Conservation (phyloP, 2,797 vertebrate genomes). For the Buceros bicornis region DNA sequence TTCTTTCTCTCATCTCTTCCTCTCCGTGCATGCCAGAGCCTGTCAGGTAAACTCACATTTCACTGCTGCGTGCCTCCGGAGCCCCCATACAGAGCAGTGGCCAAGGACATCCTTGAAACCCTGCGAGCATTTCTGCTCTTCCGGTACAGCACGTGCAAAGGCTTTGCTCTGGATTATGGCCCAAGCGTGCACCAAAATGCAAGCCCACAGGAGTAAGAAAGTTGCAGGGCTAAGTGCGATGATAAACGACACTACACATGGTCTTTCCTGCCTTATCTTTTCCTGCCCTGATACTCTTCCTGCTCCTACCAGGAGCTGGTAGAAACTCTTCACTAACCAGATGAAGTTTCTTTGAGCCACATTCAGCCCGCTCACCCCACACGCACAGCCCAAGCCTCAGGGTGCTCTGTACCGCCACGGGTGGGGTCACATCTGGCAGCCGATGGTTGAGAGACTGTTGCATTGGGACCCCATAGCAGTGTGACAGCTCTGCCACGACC, state of each 20-base stretch:
- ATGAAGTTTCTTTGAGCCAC: background rate
- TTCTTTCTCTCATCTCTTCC: background rate
- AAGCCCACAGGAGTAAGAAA: background rate
- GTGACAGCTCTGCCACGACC: background rate
- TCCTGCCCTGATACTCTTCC: background rate
- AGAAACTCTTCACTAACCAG: background rate
- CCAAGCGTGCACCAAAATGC: background rate
- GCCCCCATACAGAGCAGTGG: background rate
- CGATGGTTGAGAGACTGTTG: background rate
- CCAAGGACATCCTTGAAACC: background rate
- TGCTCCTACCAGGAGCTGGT: background rate
- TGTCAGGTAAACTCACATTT: background rate
- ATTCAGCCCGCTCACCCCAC: rapidly evolving
- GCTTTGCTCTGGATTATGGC: background rate
- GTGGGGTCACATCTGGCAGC: background rate
- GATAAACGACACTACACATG: background rate
- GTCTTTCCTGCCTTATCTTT: background rate
- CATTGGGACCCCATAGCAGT: background rate
- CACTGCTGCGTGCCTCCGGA: rapidly evolving
- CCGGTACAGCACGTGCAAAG: rapidly evolving
- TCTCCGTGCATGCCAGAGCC: rapidly evolving
- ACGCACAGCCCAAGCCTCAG: rapidly evolving
- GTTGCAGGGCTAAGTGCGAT: background rate
- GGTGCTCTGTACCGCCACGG: rapidly evolving
- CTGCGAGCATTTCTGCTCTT: background rate